Conservation (phyloP, 2,888 invertebrate species). For the Hydraecia micacea region DNA sequence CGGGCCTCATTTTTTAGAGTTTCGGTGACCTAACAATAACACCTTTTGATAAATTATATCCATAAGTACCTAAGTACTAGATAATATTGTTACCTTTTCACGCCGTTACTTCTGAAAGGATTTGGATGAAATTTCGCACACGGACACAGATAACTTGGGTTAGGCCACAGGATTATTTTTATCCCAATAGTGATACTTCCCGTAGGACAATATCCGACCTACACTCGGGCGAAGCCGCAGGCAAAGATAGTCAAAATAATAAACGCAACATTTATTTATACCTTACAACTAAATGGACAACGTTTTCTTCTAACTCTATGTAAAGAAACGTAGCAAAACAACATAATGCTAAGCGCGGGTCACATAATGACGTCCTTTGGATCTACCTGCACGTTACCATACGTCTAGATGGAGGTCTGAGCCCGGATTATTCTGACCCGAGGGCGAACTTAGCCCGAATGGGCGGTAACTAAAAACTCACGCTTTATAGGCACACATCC, state of each 20-base stretch:
- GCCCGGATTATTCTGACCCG: constrained; percentile 65
- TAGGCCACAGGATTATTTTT: background rate
- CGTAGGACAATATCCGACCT: background rate
- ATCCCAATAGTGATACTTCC: too few species aligned
- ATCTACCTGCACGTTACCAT: constrained; percentile 61
- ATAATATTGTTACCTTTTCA: background rate
- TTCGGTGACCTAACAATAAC: background rate
- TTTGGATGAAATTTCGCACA: background rate
- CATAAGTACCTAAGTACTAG: background rate
- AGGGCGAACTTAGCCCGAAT: constrained; percentile 71
- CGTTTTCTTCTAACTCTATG: background rate
- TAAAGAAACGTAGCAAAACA: constrained; percentile 48
- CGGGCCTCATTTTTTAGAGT: background rate
- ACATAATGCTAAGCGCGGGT: constrained; percentile 48
- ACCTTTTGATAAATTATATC: background rate
- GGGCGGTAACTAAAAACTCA: constrained; percentile 79
- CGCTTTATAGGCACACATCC: constrained; percentile 73
- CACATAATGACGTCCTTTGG: constrained; percentile 60
- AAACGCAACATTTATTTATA: background rate
- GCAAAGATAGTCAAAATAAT: background rate
- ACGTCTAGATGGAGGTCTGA: constrained; percentile 63
- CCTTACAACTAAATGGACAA: background rate
- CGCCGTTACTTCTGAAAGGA: too few species aligned
- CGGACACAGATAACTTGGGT: background rate
- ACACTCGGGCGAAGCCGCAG: background rate